Evolutionary conservation across 2,113 vertebrate species (phyloP), one percentile per base, ranked within the genome.

Genomic region (Heterochromis multidens): DNA sequence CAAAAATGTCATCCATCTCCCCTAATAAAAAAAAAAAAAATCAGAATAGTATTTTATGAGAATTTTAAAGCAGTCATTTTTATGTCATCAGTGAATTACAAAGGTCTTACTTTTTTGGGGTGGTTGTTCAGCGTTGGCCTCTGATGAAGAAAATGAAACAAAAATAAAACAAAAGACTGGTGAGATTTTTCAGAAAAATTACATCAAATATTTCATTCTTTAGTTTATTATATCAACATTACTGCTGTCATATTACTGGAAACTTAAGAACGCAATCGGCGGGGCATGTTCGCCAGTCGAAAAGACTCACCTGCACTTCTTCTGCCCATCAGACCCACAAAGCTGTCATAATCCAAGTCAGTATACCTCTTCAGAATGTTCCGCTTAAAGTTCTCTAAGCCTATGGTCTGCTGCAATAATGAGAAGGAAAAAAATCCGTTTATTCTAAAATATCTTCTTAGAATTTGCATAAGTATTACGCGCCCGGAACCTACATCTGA

Each of bases 1-100:
- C 97, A 90, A 99, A 99, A 87, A 98, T 97, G 87, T 99, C 98
- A 65, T 99, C 96, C 97, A 99, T 97, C 83, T 98, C 97, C 80
- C 97, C 98, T 99, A 19, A 84, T 10, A 40, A 46, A 6, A 77
- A 40, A 8, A 72, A 82, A 11, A 12, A 52, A 11, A 63, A 57
- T 6, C 3, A 23, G 7, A n/a, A 2, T 4, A 49, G 0, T 43
- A 14, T 58, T 62, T 52, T 0, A 3, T 25, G 9, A 35, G 2
- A 3, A 12, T 37, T 67, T 61, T 43, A 62, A 21, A 40, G 4
- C 1, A 17, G 49, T 2, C 17, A 11, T n/a, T 46, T 56, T 83
- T 1, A 63, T 40, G 23, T 54, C 1, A 49, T 19, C 9, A 35
- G 13, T 21, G 11, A 57, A 63, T 57, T 4, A n/a, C 0, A 65